Evolutionary conservation across 2,888 invertebrate species (phyloP), one percentile per base, ranked within the genome.

Genomic region (Apotomis betuletana): DNA sequence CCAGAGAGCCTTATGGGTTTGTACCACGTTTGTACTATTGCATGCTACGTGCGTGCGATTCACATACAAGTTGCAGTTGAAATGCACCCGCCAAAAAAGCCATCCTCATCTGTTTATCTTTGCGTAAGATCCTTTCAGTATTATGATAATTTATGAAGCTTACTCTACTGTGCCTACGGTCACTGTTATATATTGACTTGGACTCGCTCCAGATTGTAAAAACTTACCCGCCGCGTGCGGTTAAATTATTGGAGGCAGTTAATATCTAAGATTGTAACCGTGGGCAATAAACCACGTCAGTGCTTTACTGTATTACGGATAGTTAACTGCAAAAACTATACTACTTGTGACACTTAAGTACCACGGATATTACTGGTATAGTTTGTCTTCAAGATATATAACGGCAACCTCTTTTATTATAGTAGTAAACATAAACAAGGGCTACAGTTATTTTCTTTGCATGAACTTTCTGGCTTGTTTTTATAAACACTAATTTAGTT

Each of bases 311-410:
- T 49, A 49, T 62, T 61, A 62, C 69, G 44, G 55, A 41, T 64
- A 64, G 55, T 64, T 64, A 55, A 64, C 64, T 64, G 64, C 38
- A 64, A 64, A 64, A 64, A 64, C 55, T 64, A 64, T 62, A 59
- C 41, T 52, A 51, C 51, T 62, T 52, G 38, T 62, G 51, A 52
- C 55, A 64, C 44, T 64, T 64, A 41, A 64, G 15, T 54, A 54
- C 64, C 64, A 41, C 41, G 41, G 38, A 52, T 64, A 64, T 64
- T 54, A 64, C 41, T 54, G 54, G 44, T n/a, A 12, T n/a, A 54
- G n/a, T 62, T 51, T 51, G 62, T 62, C 51, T 62, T 38, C 38
- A 13, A 12, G 27, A 64, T 54, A 55, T 64, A 64, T 64, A 64
- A 54, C 64, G 15, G 4, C 52, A 10, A 13, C 58, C 44, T 54